These are phyloP conservation scores for Kryptolebias ocellatus DNA, from an alignment of 2,797 vertebrate genomes.

Conservation along the genomic window DNA sequence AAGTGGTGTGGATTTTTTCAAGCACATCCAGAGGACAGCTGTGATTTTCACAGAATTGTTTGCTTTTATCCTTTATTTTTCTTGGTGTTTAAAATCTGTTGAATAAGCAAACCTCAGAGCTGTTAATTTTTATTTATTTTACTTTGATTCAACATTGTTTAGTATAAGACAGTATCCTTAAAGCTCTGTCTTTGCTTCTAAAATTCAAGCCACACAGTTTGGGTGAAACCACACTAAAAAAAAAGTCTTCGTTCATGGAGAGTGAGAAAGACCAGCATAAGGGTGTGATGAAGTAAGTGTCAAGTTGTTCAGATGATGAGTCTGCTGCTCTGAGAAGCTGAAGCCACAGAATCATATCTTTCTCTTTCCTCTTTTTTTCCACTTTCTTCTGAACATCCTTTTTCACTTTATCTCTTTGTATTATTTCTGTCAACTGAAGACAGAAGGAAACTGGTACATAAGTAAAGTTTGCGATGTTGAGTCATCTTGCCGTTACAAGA, in stretches of 20 bases:
- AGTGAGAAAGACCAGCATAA: constrained; percentile 16
- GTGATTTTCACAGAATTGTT: too few relatives aligned
- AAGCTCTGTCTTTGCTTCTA: constrained; percentile 3
- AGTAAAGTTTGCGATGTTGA: neutral
- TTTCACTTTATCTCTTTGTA: neutral
- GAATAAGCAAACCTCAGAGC: too few relatives aligned
- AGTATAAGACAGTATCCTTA: constrained; percentile 1
- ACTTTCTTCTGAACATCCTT: neutral
- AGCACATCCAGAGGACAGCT: too few relatives aligned
- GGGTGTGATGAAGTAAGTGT: constrained; percentile 45
- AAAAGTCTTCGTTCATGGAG: neutral
- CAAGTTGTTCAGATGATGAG: constrained; percentile 41
- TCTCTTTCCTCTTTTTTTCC: neutral
- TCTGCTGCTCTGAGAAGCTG: constrained; percentile 11
- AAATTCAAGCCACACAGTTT: constrained; percentile 8
- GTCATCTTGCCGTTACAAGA: constrained; percentile 2
- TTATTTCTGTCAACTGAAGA: constrained; percentile 3
- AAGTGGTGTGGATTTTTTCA: too few relatives aligned
- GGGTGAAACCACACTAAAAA: constrained; percentile 3
- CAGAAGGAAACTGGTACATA: neutral
- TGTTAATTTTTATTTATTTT: too few relatives aligned
- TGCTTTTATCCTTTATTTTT: neutral
- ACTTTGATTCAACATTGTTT: too few relatives aligned
- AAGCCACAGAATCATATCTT: constrained; percentile 26
- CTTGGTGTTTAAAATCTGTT: neutral